phyloP scores from a whole-genome alignment of 2,888 invertebrate genomes.

The Cataglyphis albicans region DNA sequence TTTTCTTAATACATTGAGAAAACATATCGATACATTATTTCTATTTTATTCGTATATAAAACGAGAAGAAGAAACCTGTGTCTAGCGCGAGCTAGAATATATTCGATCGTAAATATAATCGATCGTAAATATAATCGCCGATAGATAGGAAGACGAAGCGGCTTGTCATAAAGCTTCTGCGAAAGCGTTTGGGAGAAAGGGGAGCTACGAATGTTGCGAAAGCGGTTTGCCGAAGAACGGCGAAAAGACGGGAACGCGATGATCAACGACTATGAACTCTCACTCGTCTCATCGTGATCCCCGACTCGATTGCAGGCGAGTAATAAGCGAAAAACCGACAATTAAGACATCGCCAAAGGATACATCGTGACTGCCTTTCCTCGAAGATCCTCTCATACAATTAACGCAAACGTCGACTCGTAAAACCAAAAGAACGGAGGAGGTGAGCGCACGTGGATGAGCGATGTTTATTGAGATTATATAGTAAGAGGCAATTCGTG shows the following conservation, averaged over 20 bases:
- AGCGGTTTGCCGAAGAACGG: slow-evolving; percentile 2
- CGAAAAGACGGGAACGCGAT: slow-evolving; percentile 54
- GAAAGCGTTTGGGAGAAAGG: slow-evolving; percentile 52
- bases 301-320: slow-evolving; percentile 74
- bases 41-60: background rate
- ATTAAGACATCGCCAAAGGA: slow-evolving; percentile 81
- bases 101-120: background rate
- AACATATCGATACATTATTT: background rate
- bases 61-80: background rate
- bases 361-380: slow-evolving; percentile 55
- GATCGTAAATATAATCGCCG: slow-evolving; percentile 23
- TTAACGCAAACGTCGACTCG: slow-evolving; percentile 65
- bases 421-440: slow-evolving; percentile 75
- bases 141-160: slow-evolving; percentile 62
- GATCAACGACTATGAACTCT: slow-evolving; percentile 79
- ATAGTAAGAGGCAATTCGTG: slow-evolving; percentile 74
- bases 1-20: background rate
- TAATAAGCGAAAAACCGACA: slow-evolving; percentile 81
- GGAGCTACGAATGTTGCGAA: background rate
- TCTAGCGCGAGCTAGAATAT: background rate
- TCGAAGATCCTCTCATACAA: slow-evolving; percentile 6
- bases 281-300: slow-evolving; percentile 69
- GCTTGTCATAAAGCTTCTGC: slow-evolving; percentile 76
- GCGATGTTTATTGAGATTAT: slow-evolving; percentile 83
- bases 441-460: slow-evolving; percentile 71